Percentiles rank a stretch among this genome's conserved stretches.
phyloP scores from a whole-genome alignment of 2,113 vertebrate genomes.

The Colius striatus region DNA sequence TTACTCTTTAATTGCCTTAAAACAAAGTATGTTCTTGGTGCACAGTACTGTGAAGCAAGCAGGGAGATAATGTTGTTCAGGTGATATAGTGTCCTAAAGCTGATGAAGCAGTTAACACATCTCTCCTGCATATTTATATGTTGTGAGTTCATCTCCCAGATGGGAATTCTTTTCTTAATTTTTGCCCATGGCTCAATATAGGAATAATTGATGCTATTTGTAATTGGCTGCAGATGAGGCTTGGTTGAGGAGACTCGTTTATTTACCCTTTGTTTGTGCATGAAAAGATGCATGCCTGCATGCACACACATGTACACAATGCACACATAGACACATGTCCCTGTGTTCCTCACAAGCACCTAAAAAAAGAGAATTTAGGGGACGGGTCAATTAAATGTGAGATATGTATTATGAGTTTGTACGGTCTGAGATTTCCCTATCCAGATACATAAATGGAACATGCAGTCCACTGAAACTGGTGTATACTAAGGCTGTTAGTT shows the following conservation, averaged over 20 bases:
- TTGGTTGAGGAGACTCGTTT: constrained; percentile 46
- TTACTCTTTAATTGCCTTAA: constrained; percentile 38
- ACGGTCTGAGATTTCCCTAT: not conserved
- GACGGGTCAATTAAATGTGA: not conserved
- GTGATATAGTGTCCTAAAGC: constrained; percentile 9
- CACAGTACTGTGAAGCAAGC: not conserved
- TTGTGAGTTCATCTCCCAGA: not conserved
- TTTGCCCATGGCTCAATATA: not conserved
- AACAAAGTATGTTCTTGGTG: not conserved
- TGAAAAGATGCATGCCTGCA: constrained; percentile 60
- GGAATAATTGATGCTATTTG: constrained; percentile 29
- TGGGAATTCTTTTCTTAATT: constrained; percentile 8
- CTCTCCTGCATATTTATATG: not conserved
- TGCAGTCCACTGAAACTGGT: not conserved
- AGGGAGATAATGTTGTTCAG: not conserved
- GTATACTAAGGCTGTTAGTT: not conserved
- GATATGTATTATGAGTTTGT: not conserved
- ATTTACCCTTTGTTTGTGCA: constrained; percentile 40
- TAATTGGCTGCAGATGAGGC: constrained; percentile 38
- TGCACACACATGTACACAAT: not conserved
- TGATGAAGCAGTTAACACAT: not conserved
- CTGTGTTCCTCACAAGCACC: not conserved
- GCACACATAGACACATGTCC: not conserved
- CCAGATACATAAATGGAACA: not conserved
- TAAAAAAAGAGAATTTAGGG: not conserved